Evolutionary conservation across 2,888 invertebrate species (phyloP).

Genomic region (Phaonia tiefii): DNA sequence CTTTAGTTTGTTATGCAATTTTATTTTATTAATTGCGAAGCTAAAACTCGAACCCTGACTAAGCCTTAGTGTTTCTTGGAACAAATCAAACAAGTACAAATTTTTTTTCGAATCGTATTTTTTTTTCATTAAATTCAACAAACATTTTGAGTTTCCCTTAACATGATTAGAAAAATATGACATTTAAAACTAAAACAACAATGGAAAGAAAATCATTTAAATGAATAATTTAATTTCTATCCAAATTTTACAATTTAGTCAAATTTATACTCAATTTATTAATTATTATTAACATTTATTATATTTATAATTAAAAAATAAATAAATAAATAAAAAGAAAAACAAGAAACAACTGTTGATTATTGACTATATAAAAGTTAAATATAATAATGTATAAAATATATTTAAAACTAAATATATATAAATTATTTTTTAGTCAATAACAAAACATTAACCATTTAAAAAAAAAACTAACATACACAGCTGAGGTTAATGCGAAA

Average conservation of each 20-base stretch:
- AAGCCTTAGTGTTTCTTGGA: too few relatives aligned
- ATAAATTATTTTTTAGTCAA: slow-evolving; percentile 52
- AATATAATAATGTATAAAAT: slow-evolving; percentile 59
- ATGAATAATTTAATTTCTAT: not conserved
- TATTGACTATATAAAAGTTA: slow-evolving; percentile 62
- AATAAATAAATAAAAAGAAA: slow-evolving; percentile 28
- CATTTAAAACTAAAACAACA: slow-evolving; percentile 37
- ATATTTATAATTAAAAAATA: slow-evolving; percentile 18
- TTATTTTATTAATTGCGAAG: too few relatives aligned
- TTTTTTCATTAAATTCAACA: too few relatives aligned
- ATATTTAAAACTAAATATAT: slow-evolving; percentile 38
- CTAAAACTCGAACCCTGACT: too few relatives aligned
- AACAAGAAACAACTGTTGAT: slow-evolving; percentile 52
- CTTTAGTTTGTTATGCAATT: too few relatives aligned
- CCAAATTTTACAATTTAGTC: slow-evolving; percentile 50
- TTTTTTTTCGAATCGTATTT: too few relatives aligned
- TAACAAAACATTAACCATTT: slow-evolving; percentile 24
- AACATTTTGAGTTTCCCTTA: not conserved
- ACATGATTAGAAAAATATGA: slow-evolving; percentile 52
- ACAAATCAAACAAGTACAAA: too few relatives aligned
- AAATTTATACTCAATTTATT: slow-evolving; percentile 66
- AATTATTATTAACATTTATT: slow-evolving; percentile 40
- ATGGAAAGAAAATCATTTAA: not conserved
- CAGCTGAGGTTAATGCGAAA: slow-evolving; percentile 12
- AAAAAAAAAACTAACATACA: slow-evolving; percentile 31